Conservation (phyloP, 2,797 vertebrate species). For the Mastacembelus armatus region DNA sequence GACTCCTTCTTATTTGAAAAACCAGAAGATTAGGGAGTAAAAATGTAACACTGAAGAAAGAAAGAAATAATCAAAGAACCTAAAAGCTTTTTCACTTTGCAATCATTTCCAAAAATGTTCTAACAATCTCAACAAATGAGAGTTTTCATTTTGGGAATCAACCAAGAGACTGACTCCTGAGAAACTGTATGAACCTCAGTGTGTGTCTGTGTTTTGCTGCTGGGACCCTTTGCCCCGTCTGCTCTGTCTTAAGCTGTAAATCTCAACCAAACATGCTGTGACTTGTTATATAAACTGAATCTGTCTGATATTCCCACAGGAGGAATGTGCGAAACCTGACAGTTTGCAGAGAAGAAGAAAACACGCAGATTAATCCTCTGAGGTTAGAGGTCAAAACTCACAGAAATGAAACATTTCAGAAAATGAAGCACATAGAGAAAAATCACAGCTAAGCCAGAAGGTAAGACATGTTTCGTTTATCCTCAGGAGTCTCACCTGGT, state of each 20-base stretch:
- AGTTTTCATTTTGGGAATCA: no score
- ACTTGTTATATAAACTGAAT: slow-evolving; percentile 13
- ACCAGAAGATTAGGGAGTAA: no score
- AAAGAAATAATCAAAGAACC: no score
- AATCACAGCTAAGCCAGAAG: neutral
- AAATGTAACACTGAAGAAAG: no score
- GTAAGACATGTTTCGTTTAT: slow-evolving; percentile 1
- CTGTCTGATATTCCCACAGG: neutral
- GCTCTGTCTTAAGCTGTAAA: slow-evolving; percentile 3
- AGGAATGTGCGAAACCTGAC: neutral
- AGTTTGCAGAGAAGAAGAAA: no score
- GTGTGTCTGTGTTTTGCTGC: neutral
- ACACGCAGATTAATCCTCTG: no score
- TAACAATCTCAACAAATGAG: neutral
- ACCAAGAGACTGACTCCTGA: neutral
- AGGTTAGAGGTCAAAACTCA: neutral
- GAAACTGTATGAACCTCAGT: neutral
- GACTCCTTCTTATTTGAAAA: no score
- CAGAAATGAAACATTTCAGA: neutral
- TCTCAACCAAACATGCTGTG: neutral
- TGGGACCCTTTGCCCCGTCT: neutral
- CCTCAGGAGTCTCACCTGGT: neutral
- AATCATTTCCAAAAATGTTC: neutral
- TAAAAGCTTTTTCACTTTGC: no score
- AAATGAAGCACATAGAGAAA: no score